Percentiles rank a stretch among this genome's conserved stretches.
These are phyloP conservation scores for Augochlora pura DNA, from an alignment of 1,140 invertebrate genomes.

Conservation along the genomic window DNA sequence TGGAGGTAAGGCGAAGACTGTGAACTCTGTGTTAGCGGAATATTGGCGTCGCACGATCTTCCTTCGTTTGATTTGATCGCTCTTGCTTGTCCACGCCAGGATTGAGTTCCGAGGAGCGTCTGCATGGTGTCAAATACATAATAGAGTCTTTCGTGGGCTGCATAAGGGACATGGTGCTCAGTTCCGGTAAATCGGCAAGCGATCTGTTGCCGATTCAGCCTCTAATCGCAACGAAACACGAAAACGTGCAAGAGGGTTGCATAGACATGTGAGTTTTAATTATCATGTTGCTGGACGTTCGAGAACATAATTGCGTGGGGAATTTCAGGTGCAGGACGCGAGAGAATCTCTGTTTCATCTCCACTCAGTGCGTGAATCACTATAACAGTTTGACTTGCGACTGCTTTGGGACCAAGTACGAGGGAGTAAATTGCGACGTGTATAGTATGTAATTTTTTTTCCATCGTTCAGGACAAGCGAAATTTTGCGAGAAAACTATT, in stretches of 20 bases:
- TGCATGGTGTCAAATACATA: constrained; percentile 93
- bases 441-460: constrained; percentile 86
- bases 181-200: constrained; percentile 90
- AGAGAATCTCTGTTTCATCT: constrained; percentile 91
- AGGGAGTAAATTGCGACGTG: constrained; percentile 94
- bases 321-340: constrained; percentile 84
- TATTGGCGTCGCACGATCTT: no score
- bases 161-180: constrained; percentile 91
- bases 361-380: constrained; percentile 92
- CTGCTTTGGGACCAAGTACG: constrained; percentile 94
- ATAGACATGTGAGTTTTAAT: constrained; percentile 83
- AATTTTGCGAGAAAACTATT: no score
- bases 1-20: constrained; percentile 85
- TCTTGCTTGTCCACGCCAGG: constrained; percentile 78
- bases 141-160: constrained; percentile 96
- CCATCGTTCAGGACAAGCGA: background rate
- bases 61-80: no score
- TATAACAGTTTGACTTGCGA: constrained; percentile 92
- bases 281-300: background rate
- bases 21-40: background rate
- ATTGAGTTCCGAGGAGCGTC: constrained; percentile 90
- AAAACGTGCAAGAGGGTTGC: constrained; percentile 92
- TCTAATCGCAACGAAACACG: constrained; percentile 90
- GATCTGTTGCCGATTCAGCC: constrained; percentile 89
- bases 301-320: background rate